Evolutionary conservation across 2,888 invertebrate genomes (phyloP), one percentile per base, ranked within the genome.

Genomic region (Hyposoter dolosus): DNA sequence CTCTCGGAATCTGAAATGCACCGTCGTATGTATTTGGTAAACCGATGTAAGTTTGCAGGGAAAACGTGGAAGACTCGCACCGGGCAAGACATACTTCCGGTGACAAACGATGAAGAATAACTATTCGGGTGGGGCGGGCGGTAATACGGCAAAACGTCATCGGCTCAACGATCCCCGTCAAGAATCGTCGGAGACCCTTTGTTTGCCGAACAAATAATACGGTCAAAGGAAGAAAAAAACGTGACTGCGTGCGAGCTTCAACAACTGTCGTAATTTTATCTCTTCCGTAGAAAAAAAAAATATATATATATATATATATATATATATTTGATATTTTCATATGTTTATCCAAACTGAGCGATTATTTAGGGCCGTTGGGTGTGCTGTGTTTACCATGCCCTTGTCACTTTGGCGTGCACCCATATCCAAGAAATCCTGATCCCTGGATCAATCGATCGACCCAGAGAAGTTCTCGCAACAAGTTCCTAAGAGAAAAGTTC

Each of bases 241-340:
- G 43, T 65, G 66, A 72, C 66, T 71, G 69, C 71, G 72, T 63
- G 53, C 50, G 45, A 80, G 45, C 72, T 53, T 66, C 35, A 72
- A 65, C 66, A 75, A 65, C 78, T 71, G 68, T 86, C 84, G 79
- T 83, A 71, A 84, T 75, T 86, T 88, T 88, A 88, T 88, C 88
- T 84, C 72, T 86, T 86, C 78, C 80, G 74, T 84, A 86, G 75
- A 86, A 78, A 80, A 84, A 45, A 71, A 47, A 81, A 43, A 50
- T 63, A 69, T 66, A 60, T 72, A 40, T 63, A 84, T 45, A 47
- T 63, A 79, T 65, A 69, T 66, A 63, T 72, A 40, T 65, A 84
- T 45, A 50, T 76, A 53, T 60, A 60, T 40, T 40, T 40, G 10
- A 40, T 28, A 60, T 28, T 28, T 60, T 12, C 15, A 28, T 60